Base-by-base conservation (phyloP, 2,113 vertebrate genomes). In the Indicator maculatus region DNA sequence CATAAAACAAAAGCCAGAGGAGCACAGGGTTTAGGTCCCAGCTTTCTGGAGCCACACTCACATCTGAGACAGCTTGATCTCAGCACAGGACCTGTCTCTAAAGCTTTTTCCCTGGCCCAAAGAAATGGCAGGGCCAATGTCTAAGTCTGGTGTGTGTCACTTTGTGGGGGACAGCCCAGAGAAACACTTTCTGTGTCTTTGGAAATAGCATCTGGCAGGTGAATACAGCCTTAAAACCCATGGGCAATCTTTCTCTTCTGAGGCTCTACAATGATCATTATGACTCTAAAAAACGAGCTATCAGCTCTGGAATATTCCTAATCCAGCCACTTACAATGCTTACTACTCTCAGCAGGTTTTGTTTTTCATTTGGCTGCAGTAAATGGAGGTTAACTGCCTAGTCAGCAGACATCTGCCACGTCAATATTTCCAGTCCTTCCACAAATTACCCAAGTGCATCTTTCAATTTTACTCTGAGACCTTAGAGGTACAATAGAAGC, bases 381-480 rank as follows among this genome's bases (percentile, higher is more conserved):
- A 38, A 84, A 83, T 17, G 86, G 82, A 87, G 50, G 64, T 90
- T 91, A 95, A 95, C 14, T 81, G 80, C 69, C 83, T 67, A 69
- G 72, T 59, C 85, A 89, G 91, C 56, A 78, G n/a, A n/a, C 91
- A 93, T 82, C 84, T 93, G 76, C 70, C 73, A 75, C 1, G 5
- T 75, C 83, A 75, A 33, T 90, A 75, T 69, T 91, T 90, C 5
- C 24, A 84, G 71, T 82, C 64, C 88, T 90, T 13, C 0, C 45
- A 86, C 39, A 65, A 93, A 93, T 77, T 80, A 95, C 53, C 39
- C 33, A 90, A 84, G 70, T 95, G 88, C 90, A 84, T 96, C 92
- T 97, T 97, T 94, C 94, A 86, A 69, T 96, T 94, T 95, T 91
- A 88, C 44, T 63, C 52, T 41, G 76, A 95, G 92, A 95, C 86